Percentiles rank a stretch among this genome's conserved stretches.
phyloP scores from a whole-genome alignment of 2,888 invertebrate genomes.

The Synergus laeviventris region DNA sequence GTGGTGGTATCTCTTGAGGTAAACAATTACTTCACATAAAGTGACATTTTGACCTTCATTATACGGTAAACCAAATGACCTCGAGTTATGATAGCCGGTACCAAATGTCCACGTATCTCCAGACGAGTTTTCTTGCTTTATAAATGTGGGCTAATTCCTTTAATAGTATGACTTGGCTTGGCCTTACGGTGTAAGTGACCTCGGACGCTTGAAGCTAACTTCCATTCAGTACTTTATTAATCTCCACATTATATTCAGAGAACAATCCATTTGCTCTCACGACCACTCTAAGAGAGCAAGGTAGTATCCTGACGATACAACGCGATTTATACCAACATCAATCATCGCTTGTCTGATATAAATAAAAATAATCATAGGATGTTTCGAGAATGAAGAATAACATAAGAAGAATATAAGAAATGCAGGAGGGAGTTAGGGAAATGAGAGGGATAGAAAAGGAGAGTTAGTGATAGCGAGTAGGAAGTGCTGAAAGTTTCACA shows the following conservation, averaged over 20 bases:
- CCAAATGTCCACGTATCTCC: slow-evolving; percentile 9
- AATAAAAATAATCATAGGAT: not conserved
- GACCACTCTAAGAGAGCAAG: slow-evolving; percentile 4
- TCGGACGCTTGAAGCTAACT: slow-evolving; percentile 31
- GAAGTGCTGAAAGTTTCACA: slow-evolving; percentile 33
- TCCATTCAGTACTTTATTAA: slow-evolving; percentile 32
- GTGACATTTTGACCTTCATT: slow-evolving; percentile 12
- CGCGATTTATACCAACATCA: slow-evolving; percentile 31
- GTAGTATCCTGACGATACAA: slow-evolving; percentile 22
- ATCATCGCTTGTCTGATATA: slow-evolving; percentile 28
- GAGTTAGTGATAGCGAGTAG: slow-evolving; percentile 4
- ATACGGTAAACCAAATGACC: slow-evolving; percentile 18
- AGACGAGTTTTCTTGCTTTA: not conserved
- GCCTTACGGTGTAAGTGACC: slow-evolving; percentile 35
- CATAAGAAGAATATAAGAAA: slow-evolving; percentile 13
- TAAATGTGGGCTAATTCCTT: slow-evolving; percentile 32
- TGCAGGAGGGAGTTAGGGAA: slow-evolving; percentile 15
- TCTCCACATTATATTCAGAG: slow-evolving; percentile 31
- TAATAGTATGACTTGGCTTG: slow-evolving; percentile 25
- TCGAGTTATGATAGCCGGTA: not conserved
- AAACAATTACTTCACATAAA: not conserved
- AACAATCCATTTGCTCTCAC: slow-evolving; percentile 34
- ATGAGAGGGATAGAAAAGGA: slow-evolving; percentile 2
- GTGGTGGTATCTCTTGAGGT: not conserved
- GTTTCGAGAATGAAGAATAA: not conserved